A percentile compares a stretch with the other conserved stretches of the same genome.
These are phyloP conservation scores for Papilio glaucus DNA, from an alignment of 1,140 invertebrate genomes.

Conservation along the genomic window DNA sequence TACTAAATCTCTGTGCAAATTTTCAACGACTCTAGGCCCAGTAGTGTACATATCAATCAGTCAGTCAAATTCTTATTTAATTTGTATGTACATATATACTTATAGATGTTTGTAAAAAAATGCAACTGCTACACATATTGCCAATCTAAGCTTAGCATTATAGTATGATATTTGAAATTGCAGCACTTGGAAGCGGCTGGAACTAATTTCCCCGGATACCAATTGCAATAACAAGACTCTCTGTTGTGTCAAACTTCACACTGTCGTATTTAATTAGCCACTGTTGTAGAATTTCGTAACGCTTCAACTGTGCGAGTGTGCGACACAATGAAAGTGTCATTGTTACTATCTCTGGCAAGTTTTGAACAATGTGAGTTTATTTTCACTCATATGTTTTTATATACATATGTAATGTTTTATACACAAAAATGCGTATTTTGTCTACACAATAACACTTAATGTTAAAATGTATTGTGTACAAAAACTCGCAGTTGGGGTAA, in stretches of 20 bases:
- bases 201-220: conserved; percentile 12
- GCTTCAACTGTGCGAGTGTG: conserved; percentile 6
- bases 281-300: background rate
- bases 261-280: conserved; percentile 21
- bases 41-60: too few species aligned
- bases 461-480: too few species aligned
- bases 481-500: too few species aligned
- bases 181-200: background rate
- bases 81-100: too few species aligned
- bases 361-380: background rate
- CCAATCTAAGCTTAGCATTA: background rate
- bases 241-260: conserved; percentile 17
- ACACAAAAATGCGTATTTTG: background rate
- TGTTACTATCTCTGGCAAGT: background rate
- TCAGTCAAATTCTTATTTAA: too few species aligned
- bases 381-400: background rate
- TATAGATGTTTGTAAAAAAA: background rate
- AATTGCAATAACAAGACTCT: conserved; percentile 18
- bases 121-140: background rate
- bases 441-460: too few species aligned
- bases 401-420: background rate
- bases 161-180: conserved; percentile 5
- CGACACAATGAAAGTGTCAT: background rate
- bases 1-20: too few species aligned
- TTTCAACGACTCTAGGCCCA: too few species aligned